Evolutionary conservation across 2,888 invertebrate species (phyloP), one percentile per base, ranked within the genome.

Genomic region (Microplitis manilae): DNA sequence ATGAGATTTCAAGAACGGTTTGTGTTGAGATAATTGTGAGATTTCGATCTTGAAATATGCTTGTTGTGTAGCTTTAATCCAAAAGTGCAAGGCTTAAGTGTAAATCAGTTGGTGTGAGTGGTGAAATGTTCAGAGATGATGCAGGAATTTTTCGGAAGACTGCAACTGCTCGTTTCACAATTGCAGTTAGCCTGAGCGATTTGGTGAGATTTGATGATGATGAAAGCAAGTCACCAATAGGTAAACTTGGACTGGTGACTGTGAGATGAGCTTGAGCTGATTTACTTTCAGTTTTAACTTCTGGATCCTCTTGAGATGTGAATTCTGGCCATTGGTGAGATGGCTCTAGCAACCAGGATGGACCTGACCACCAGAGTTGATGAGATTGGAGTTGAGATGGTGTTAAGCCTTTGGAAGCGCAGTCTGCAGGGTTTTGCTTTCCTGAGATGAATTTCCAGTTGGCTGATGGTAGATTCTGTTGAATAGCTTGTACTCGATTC

Each of bases 391-490:
- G 77, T 50, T 79, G 75, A 5, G 39, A 5, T 0, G 77, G 69
- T 1, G 79, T 76, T 0, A 81, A 6, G 0, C 82, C 80, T 39
- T 81, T 60, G 0, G 81, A 81, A 0, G 80, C 78, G 40, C 79
- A 78, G 60, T 67, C 65, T 7, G 65, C 20, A 30, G 38, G 65
- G 38, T 67, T 67, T 0, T 15, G 9, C 0, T 67, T 83, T 82
- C 0, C 80, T 82, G 61, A 82, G 80, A 17, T 83, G 81, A 8
- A 15, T 39, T 2, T 61, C 71, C 1, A 39, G 13, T 76, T 9
- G 7, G 81, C 81, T 60, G 76, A 13, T 80, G 17, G 79, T 78
- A 6, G 86, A 73, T 61, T 85, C 83, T 15, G 85, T 73, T 2
- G 84, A 72, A 0, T 83, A 82, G 6, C 84, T 74, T 0, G 83